Evolutionary conservation across 2,113 vertebrate genomes (phyloP).

Genomic region (Scolopax mira): DNA sequence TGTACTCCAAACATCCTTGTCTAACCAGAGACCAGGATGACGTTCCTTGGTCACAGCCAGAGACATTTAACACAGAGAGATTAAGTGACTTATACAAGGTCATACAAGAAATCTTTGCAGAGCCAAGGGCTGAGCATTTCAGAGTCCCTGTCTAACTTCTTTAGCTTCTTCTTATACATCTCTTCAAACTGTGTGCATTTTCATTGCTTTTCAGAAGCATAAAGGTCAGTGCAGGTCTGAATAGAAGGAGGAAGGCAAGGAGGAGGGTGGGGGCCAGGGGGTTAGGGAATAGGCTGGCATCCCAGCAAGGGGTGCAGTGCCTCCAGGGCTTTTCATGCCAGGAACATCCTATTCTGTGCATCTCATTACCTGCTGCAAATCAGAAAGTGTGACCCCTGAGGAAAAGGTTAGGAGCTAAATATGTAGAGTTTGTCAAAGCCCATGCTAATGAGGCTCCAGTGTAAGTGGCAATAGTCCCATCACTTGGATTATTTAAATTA

Average conservation of each 20-base stretch:
- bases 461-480: not conserved
- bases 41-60: not conserved
- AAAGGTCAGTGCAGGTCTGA: not conserved
- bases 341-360: not conserved
- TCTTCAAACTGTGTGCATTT: not conserved
- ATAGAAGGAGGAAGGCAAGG: not conserved
- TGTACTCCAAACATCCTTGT: not conserved
- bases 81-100: not conserved
- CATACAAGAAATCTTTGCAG: not conserved
- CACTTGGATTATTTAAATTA: not conserved
- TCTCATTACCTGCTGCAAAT: constrained; percentile 5
- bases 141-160: not conserved
- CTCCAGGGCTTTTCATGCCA: not conserved
- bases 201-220: not conserved
- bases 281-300: not conserved
- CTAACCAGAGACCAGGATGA: not conserved
- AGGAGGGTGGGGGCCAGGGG: not conserved
- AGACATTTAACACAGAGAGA: not conserved
- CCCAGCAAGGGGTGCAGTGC: not conserved
- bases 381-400: not conserved
- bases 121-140: not conserved
- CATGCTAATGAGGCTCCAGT: not conserved
- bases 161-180: not conserved
- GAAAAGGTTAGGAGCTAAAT: constrained; percentile 3
- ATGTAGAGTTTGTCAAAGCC: not conserved